Evolutionary conservation across 2,888 invertebrate species (phyloP).

Genomic region (Chloroclysta siterata): DNA sequence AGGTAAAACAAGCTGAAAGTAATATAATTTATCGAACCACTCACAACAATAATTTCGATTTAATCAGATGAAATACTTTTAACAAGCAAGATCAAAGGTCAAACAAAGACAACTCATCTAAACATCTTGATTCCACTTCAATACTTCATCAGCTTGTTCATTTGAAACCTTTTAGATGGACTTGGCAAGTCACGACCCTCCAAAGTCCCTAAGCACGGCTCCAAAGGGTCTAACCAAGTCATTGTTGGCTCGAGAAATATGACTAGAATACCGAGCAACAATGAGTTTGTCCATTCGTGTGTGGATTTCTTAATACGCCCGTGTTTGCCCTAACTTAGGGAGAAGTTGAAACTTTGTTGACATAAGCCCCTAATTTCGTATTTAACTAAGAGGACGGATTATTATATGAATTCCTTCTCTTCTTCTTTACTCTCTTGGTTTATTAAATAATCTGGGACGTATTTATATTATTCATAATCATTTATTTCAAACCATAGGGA

Average conservation of each 20-base stretch:
- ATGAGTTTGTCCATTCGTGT: conserved; percentile 44
- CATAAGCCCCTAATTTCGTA: conserved; percentile 41
- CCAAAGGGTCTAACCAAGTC: conserved; percentile 39
- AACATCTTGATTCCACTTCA: conserved; percentile 36
- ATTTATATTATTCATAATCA: too few species aligned
- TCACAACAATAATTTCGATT: background rate
- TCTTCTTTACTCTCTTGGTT: conserved; percentile 7
- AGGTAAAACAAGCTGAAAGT: background rate
- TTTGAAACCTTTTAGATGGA: conserved; percentile 37
- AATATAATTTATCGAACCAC: background rate
- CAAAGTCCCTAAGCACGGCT: conserved; percentile 48
- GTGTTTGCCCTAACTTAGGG: conserved; percentile 36
- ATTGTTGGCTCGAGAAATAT: conserved; percentile 52
- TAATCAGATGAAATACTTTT: background rate
- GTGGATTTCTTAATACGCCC: conserved; percentile 47
- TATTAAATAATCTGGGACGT: background rate
- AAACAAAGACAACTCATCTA: conserved; percentile 19
- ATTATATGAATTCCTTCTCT: conserved; percentile 28
- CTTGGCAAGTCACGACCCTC: conserved; percentile 38
- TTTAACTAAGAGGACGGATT: conserved; percentile 39
- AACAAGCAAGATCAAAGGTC: background rate
- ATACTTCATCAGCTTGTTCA: conserved; percentile 42
- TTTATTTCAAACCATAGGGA: too few species aligned
- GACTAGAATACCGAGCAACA: conserved; percentile 52
- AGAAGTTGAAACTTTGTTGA: conserved; percentile 41